phyloP scores from a whole-genome alignment of 1,140 invertebrate species.

The Drosophila sp. region DNA sequence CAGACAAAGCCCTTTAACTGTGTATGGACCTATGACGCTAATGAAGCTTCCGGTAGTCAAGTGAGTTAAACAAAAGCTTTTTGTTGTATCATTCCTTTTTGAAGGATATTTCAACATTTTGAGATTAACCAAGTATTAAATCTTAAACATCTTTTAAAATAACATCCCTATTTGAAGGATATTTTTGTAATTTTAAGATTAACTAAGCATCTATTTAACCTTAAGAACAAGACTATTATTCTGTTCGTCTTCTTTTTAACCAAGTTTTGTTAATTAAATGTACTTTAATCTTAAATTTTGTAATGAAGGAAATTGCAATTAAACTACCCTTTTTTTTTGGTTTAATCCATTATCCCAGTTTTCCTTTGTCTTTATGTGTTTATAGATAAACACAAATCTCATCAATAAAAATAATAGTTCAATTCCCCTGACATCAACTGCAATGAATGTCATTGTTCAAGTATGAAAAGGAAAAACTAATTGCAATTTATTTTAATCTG shows the following conservation, averaged over 20 bases:
- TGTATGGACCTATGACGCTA: slow-evolving; percentile 39
- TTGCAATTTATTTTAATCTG: slow-evolving; percentile 9
- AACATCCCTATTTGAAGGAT: no score
- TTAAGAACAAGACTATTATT: no score
- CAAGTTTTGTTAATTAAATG: neutral
- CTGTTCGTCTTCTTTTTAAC: no score
- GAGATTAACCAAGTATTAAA: no score
- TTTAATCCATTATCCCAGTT: neutral
- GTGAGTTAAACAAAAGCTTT: slow-evolving; percentile 19
- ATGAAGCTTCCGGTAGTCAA: slow-evolving; percentile 34
- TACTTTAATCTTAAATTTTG: neutral
- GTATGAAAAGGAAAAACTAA: slow-evolving; percentile 30
- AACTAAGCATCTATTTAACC: no score
- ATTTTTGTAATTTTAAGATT: no score
- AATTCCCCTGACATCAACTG: slow-evolving; percentile 1
- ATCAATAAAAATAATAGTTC: slow-evolving; percentile 4
- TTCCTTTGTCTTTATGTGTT: neutral
- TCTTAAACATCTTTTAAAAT: no score
- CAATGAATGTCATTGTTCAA: slow-evolving; percentile 13
- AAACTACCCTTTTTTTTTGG: neutral
- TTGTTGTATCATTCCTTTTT: neutral
- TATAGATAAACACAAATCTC: neutral
- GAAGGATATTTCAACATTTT: no score
- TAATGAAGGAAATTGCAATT: neutral
- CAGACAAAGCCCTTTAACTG: neutral